Evolutionary conservation across 1,140 invertebrate species (phyloP).

Genomic region (Venustaconcha ellipsiformis): DNA sequence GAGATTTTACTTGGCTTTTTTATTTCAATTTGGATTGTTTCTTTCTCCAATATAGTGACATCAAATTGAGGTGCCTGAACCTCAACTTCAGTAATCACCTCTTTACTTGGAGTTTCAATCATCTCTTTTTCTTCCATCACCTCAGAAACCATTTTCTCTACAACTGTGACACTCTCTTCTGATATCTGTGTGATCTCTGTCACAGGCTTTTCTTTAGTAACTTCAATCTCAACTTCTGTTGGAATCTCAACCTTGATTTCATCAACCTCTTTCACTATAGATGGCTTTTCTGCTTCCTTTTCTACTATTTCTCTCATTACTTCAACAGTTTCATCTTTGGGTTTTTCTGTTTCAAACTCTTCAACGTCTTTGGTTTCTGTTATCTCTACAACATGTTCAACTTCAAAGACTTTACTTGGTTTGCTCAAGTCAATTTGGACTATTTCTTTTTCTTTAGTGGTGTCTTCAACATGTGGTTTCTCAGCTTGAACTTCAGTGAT

Average conservation of each 20-base stretch:
- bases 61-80: no score
- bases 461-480: not conserved
- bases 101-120: no score
- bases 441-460: constrained; percentile 16
- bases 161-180: no score
- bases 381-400: constrained; percentile 22
- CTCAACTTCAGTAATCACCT: no score
- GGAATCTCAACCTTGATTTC: not conserved
- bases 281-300: constrained; percentile 15
- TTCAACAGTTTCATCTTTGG: constrained; percentile 26
- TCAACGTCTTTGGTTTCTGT: constrained; percentile 18
- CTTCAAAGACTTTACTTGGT: constrained; percentile 26
- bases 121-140: no score
- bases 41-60: no score
- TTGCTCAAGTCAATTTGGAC: constrained; percentile 9
- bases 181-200: no score
- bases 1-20: constrained; percentile 6
- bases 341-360: constrained; percentile 30
- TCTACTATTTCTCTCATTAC: constrained; percentile 33
- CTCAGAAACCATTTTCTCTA: no score
- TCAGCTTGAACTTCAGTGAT: not conserved
- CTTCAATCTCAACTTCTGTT: constrained; percentile 1
- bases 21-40: no score
- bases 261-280: constrained; percentile 12
- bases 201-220: no score